Base-by-base conservation (phyloP, 2,888 invertebrate genomes). In the Athetis lepigone region DNA sequence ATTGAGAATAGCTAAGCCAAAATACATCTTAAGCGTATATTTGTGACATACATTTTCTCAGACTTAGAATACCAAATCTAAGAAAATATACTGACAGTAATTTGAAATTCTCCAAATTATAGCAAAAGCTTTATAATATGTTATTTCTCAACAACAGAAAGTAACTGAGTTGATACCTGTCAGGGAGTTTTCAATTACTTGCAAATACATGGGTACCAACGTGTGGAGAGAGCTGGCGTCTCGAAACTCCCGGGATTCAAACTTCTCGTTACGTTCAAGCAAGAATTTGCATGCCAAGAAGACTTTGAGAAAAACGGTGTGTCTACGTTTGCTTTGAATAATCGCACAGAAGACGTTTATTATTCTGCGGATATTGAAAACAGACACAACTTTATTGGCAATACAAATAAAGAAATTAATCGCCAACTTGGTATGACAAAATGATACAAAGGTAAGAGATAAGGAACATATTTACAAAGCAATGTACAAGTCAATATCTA, bases 171-270 rank as follows among this genome's bases (percentile, higher is more conserved):
- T 55, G 46, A 70, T 64, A 65, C 39, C 42, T 66, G 55, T 72
- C 52, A 43, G 29, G 40, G 49, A 50, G 49, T 66, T 66, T 70
- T 50, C 40, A 56, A 58, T 58, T 70, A 70, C 73, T 72, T 54
- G 43, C 52, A 72, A 58, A 66, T 67, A 67, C 23, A 47, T 43
- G 21, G 40, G 45, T 72, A 47, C 50, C 40, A 40, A 6, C 18
- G 18, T 57, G 66, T 72, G 36, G 57, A 39, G 73, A 57, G 52
- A 54, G 36, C 49, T 57, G 27, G 33, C 70, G 49, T 58, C 49
- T 36, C 40, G 36, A 69, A 70, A 70, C 73, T 70, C 67, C 46
- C 9, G 67, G 67, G 70, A 70, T 50, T 51, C 43, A 54, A 70
- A 70, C 73, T 70, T 72, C 27, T 54, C 39, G 39, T 49, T 58